Conservation (phyloP, 1,140 invertebrate species). For the Antheraea pernyi region DNA sequence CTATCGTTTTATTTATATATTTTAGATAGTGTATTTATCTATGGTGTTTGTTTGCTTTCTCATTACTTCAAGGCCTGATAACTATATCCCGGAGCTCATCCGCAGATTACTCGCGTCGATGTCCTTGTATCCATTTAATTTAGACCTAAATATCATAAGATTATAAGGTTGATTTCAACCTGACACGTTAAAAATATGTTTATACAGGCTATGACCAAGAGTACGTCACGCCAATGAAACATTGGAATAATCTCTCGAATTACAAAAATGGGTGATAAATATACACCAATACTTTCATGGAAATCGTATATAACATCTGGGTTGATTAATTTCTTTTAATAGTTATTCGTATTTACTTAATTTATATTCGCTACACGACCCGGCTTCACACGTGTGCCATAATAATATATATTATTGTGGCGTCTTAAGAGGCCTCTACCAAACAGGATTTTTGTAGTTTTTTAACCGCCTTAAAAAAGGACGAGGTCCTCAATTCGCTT, state of each 20-base stretch:
- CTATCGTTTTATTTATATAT: too few species aligned
- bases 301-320: background rate
- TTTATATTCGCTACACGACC: too few species aligned
- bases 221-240: background rate
- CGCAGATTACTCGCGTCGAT: background rate
- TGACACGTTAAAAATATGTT: background rate
- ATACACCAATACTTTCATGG: background rate
- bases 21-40: background rate
- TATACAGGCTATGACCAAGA: background rate
- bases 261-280: background rate
- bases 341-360: too few species aligned
- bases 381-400: too few species aligned
- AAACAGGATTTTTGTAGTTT: too few species aligned
- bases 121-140: background rate
- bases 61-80: conserved; percentile 11
- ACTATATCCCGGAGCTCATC: background rate
- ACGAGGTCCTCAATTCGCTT: too few species aligned
- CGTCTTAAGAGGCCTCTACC: too few species aligned
- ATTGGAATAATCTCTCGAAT: background rate
- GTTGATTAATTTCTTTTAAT: too few species aligned
- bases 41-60: conserved; percentile 3
- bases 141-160: background rate
- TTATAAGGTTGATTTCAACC: background rate
- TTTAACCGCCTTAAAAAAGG: too few species aligned
- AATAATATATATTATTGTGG: too few species aligned